These are phyloP conservation scores for Diloba caeruleocephala DNA, from an alignment of 2,888 invertebrate species.

Conservation along the genomic window DNA sequence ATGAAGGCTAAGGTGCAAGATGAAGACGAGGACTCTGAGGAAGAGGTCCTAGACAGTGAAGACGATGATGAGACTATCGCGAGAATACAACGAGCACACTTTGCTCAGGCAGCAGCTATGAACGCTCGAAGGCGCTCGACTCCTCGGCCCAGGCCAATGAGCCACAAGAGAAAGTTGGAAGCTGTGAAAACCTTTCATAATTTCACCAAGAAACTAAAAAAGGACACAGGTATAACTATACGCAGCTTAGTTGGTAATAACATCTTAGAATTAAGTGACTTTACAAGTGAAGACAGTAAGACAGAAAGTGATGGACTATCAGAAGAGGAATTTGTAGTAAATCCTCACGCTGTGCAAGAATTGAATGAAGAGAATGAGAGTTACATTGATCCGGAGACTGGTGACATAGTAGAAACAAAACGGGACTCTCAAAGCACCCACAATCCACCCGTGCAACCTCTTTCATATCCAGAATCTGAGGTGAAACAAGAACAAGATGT, in stretches of 20 bases:
- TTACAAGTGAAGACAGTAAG: constrained; percentile 81
- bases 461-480: constrained; percentile 31
- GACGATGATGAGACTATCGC: constrained; percentile 86
- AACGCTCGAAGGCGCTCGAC: constrained; percentile 75
- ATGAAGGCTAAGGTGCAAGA: constrained; percentile 71
- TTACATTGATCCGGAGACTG: constrained; percentile 86
- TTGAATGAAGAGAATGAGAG: constrained; percentile 84
- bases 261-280: constrained; percentile 85
- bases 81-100: constrained; percentile 84
- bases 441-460: constrained; percentile 44
- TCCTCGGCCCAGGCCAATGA: constrained; percentile 79
- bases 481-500: constrained; percentile 47
- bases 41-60: constrained; percentile 80
- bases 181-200: constrained; percentile 86
- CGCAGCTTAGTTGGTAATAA: constrained; percentile 85
- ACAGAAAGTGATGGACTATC: constrained; percentile 86
- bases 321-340: constrained; percentile 85
- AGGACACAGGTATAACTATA: constrained; percentile 86
- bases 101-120: constrained; percentile 84
- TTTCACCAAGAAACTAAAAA: constrained; percentile 86
- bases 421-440: constrained; percentile 40
- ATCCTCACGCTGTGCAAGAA: constrained; percentile 83
- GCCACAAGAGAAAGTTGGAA: constrained; percentile 86
- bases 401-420: constrained; percentile 79
- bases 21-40: constrained; percentile 73